Evolutionary conservation across 2,797 vertebrate genomes (phyloP).

Genomic region (Prionace glauca): DNA sequence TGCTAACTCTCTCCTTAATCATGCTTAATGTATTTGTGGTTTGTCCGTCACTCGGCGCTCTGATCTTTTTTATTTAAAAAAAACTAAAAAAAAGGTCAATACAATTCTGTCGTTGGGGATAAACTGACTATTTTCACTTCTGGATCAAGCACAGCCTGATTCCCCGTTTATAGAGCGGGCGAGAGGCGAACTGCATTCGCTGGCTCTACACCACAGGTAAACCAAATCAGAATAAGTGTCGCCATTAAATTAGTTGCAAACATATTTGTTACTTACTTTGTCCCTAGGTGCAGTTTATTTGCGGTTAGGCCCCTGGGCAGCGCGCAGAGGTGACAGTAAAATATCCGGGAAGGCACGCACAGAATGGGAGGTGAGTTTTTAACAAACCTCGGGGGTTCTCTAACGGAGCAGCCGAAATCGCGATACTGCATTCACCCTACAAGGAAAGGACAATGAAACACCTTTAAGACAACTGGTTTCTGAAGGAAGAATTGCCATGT

Average conservation of each 20-base stretch:
- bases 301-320: slow-evolving; percentile 14
- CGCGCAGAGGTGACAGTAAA: background rate
- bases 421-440: slow-evolving; percentile 15
- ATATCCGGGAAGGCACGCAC: slow-evolving; percentile 6
- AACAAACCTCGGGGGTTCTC: slow-evolving; percentile 9
- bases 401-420: background rate
- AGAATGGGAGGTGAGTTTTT: slow-evolving; percentile 20
- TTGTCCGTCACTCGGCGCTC: background rate
- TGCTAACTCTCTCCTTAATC: slow-evolving; percentile 27
- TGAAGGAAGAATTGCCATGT: background rate
- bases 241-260: background rate
- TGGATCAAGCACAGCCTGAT: background rate
- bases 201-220: background rate
- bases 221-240: background rate
- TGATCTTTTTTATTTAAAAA: background rate
- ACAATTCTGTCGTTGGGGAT: background rate
- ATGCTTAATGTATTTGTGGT: background rate
- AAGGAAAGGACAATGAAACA: background rate
- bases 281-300: background rate
- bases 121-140: background rate
- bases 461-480: background rate
- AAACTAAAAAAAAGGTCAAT: background rate
- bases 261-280: slow-evolving; percentile 22
- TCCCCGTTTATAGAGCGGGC: background rate
- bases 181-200: background rate